Evolutionary conservation across 1,140 invertebrate genomes (phyloP).

Genomic region (Lepidurus arcticus): DNA sequence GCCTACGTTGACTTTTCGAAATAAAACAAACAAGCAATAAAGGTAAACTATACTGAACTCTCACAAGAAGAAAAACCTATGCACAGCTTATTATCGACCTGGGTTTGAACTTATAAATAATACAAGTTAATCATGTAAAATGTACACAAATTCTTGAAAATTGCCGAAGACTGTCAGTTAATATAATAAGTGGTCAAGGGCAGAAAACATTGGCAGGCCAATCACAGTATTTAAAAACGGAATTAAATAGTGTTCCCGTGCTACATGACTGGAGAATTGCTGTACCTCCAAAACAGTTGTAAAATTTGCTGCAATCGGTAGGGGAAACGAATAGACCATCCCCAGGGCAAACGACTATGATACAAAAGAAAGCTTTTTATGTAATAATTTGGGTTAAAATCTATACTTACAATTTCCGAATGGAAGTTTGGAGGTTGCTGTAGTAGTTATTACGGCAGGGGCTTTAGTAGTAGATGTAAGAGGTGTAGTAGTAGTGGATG

Average conservation of each 20-base stretch:
- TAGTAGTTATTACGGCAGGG: background rate
- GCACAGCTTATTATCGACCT: no score
- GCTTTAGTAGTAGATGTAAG: background rate
- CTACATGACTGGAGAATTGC: background rate
- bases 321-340: background rate
- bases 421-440: background rate
- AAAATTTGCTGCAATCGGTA: background rate
- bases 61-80: no score
- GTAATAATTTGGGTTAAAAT: background rate
- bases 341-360: background rate
- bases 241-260: background rate
- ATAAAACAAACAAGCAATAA: no score
- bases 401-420: background rate
- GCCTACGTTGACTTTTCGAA: no score
- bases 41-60: no score
- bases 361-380: background rate
- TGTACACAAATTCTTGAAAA: no score
- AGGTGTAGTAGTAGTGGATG: background rate
- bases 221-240: background rate
- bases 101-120: no score
- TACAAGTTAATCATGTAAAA: no score
- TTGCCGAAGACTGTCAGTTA: no score
- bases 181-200: no score
- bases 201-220: constrained; percentile 5
- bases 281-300: background rate